Evolutionary conservation across 1,140 invertebrate genomes (phyloP), one percentile per base, ranked within the genome.

Genomic region (Temnothorax curvispinosus): DNA sequence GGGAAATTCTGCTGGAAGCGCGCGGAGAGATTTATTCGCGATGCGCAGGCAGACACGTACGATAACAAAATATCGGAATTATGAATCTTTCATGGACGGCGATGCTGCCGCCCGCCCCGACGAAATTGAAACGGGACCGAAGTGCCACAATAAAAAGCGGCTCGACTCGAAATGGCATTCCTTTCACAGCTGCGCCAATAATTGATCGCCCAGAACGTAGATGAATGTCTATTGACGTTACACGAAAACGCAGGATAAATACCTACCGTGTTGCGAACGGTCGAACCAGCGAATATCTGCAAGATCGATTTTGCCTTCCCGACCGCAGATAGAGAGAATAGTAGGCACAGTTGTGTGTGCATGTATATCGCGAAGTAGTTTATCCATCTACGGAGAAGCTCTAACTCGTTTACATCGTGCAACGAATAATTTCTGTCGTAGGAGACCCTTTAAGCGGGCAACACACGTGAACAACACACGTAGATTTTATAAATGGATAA

Each of bases 21-120:
- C 35, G 38, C 80, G 41, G 54, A 21, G 41, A 84, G 80, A 84
- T 84, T 84, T 84, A 84, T 75, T 60, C 13, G 52, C 52, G 67
- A 72, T 54, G 67, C 67, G 67, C 78, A 35, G 62, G 62, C 54
- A 47, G 56, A 60, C 80, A 84, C n/a, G 54, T 75, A 38, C 69
- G 80, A 84, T 84, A 84, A 84, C 80, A 84, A 84, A 84, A 84
- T 84, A 84, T 84, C 69, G 8, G 69, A 72, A 84, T 84, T 84
- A 84, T 84, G 80, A 84, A 84, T 84, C 80, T 75, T 84, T 84
- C 69, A 84, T 84, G 54, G 56, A 84, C 13, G 69, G 69, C 80
- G 41, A 75, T 84, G 69, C 54, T 44, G 38, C 50, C 13, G 50
- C 52, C 32, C 13, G 50, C 52, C 32, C 13, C 80, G 54, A 21